Evolutionary conservation across 2,888 invertebrate genomes (phyloP), one percentile per base, ranked within the genome.

Genomic region (Caenorhabditis sulstoni): DNA sequence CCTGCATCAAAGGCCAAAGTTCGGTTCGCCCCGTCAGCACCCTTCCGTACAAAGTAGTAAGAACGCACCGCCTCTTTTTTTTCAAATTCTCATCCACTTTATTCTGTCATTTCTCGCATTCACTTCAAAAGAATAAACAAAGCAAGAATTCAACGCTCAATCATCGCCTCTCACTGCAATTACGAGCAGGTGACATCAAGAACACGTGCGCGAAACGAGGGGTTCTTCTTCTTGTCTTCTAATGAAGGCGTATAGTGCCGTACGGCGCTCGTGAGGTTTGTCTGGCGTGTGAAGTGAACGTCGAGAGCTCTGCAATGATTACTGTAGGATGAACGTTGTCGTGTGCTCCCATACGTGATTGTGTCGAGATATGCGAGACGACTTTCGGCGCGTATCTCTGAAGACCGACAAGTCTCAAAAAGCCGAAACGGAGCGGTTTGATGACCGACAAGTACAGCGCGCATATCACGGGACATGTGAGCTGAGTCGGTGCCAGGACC

Each of bases 381-480:
- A 41, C 12, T 37, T 64, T 64, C 5, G 68, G 64, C 4, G 50
- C 58, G 18, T 44, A 76, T 45, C 44, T 68, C 37, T 70, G 58
- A 12, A 76, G 68, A 1, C 68, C 62, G 7, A 76, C n/a, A 1
- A 64, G 50, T 50, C 49, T 44, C 3, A 68, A 18, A 23, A 77
- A 29, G 1, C 66, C 78, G 16, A 53, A 53, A 35, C 78, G 64
- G 1, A 78, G 45, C 9, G 71, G 78, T 52, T 78, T 78, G n/a
- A 78, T 71, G 4, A 78, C 66, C 16, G 29, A n/a, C 5, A 78
- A 23, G 37, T 78, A 78, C 2, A 78, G 39, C 3, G 45, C 16
- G 35, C 78, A 78, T 3, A 78, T 66, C 0, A 71, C 71, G 12
- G 78, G 78, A 29, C 78, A 78, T 7, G 78, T 78, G 8, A 78